A percentile compares a stretch with the other conserved stretches of the same genome.
Evolutionary conservation across 2,888 invertebrate species (phyloP).

Genomic region (Cordilura impudica): DNA sequence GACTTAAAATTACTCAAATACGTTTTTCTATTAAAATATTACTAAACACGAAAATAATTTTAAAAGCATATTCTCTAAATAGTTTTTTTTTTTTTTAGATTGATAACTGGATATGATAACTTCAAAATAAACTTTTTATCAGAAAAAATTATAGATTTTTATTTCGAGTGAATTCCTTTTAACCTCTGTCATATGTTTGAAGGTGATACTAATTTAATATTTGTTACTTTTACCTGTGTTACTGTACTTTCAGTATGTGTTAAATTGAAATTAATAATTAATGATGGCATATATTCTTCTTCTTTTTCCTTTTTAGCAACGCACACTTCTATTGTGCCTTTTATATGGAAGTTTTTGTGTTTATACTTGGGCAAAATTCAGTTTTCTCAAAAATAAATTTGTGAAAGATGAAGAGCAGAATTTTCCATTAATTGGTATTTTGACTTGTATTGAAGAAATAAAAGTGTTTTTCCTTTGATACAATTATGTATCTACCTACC

Average conservation of each 20-base stretch:
- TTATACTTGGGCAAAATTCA: background rate
- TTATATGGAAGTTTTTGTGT: no score
- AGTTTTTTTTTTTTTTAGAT: background rate
- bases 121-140: no score
- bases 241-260: background rate
- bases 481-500: no score
- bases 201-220: no score
- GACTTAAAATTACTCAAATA: no score
- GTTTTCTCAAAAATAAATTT: no score
- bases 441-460: background rate
- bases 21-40: no score
- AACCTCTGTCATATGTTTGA: background rate
- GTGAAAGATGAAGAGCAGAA: no score
- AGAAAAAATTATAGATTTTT: background rate
- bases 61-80: no score
- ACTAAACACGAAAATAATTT: no score
- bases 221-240: background rate
- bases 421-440: background rate
- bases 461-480: background rate
- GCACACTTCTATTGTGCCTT: background rate
- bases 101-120: no score
- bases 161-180: no score
- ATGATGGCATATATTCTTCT: constrained; percentile 22
- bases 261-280: constrained; percentile 44
- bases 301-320: background rate